phyloP scores from a whole-genome alignment of 2,888 invertebrate species.

The Encarsia formosa region DNA sequence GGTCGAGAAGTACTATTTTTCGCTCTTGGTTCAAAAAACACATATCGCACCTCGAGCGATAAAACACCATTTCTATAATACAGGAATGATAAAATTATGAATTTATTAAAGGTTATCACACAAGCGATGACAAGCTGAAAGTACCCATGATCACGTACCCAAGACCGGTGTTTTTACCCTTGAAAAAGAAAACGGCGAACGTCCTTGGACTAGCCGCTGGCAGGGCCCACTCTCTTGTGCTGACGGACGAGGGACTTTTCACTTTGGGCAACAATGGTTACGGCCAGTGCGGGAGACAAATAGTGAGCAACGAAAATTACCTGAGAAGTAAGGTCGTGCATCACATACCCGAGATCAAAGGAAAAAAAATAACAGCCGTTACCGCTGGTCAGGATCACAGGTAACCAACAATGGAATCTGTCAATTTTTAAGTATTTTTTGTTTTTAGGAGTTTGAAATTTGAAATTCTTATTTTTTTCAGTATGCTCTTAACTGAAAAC shows the following conservation, averaged over 20 bases:
- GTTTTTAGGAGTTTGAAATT: too few species aligned
- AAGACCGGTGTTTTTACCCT: constrained; percentile 67
- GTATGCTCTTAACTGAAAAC: constrained; percentile 70
- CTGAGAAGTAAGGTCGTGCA: constrained; percentile 63
- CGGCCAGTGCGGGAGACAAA: constrained; percentile 86
- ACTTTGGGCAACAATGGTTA: constrained; percentile 87
- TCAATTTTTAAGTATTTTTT: constrained; percentile 12
- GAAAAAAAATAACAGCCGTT: constrained; percentile 62
- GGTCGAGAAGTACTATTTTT: too few species aligned
- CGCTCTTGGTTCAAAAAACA: too few species aligned
- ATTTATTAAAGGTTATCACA: constrained; percentile 24
- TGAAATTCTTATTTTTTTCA: constrained; percentile 37
- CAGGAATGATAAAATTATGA: background rate
- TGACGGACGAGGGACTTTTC: constrained; percentile 78
- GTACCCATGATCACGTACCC: constrained; percentile 68
- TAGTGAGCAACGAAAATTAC: constrained; percentile 74
- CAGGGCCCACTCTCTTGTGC: constrained; percentile 77
- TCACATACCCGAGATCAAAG: constrained; percentile 62
- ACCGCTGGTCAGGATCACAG: constrained; percentile 91
- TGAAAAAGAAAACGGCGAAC: constrained; percentile 57
- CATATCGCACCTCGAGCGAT: too few species aligned
- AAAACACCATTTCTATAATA: background rate
- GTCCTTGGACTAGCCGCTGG: constrained; percentile 70
- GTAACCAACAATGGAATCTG: constrained; percentile 44
- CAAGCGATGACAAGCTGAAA: constrained; percentile 60